phyloP scores from a whole-genome alignment of 2,113 vertebrate genomes.

The Synodontis membranacea region DNA sequence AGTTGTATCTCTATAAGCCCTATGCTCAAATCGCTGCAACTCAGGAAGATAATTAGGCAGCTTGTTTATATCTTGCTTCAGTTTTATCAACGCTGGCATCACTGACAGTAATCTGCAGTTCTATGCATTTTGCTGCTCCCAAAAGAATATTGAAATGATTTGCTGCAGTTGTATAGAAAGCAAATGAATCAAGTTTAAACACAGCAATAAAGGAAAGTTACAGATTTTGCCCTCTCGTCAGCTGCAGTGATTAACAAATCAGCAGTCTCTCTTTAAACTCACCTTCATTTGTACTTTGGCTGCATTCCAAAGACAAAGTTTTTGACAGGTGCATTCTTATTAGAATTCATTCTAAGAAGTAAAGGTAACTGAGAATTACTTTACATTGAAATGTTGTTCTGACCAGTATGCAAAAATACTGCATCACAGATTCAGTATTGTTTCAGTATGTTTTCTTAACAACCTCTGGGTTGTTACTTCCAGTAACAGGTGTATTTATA shows the following conservation, averaged over 20 bases:
- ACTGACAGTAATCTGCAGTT: slow-evolving; percentile 41
- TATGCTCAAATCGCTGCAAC: neutral
- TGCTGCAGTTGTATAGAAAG: slow-evolving; percentile 50
- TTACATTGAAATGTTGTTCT: neutral
- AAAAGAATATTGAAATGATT: slow-evolving; percentile 50
- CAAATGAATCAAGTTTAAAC: slow-evolving; percentile 57
- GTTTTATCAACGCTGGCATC: slow-evolving; percentile 48
- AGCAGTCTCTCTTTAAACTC: slow-evolving; percentile 40
- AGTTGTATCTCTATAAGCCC: neutral
- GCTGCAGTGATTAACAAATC: slow-evolving; percentile 54
- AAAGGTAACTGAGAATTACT: neutral
- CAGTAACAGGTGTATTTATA: neutral
- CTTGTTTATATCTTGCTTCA: slow-evolving; percentile 39
- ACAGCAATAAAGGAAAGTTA: slow-evolving; percentile 49
- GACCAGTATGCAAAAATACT: neutral
- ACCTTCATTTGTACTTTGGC: neutral
- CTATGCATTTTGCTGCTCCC: slow-evolving; percentile 51
- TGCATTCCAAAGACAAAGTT: neutral
- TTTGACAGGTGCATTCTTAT: neutral
- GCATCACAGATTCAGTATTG: neutral
- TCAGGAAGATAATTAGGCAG: slow-evolving; percentile 47
- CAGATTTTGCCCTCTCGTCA: slow-evolving; percentile 50
- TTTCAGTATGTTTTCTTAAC: neutral
- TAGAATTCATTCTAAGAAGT: neutral
- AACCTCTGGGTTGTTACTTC: neutral